These are phyloP conservation scores for Zaprionus lineosus DNA, from an alignment of 2,888 invertebrate genomes.

Conservation along the genomic window DNA sequence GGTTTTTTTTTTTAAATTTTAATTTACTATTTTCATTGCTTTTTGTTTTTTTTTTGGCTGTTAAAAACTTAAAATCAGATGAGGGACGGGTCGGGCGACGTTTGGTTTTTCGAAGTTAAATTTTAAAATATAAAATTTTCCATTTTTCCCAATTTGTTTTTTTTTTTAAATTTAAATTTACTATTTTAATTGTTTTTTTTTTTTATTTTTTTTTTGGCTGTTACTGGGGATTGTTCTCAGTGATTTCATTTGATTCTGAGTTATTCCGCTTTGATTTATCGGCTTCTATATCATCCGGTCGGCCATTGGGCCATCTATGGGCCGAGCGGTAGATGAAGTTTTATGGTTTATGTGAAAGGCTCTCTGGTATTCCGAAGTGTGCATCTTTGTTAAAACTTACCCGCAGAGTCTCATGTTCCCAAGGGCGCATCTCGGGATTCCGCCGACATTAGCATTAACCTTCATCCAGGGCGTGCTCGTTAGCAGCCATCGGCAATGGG, in stretches of 20 bases:
- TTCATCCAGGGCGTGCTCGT: conserved; percentile 56
- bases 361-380: conserved; percentile 12
- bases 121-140: too few species aligned
- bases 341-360: conserved; percentile 15
- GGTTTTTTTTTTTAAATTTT: too few species aligned
- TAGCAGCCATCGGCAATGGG: conserved; percentile 57
- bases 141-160: too few species aligned
- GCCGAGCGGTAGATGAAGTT: conserved; percentile 1
- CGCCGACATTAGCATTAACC: conserved; percentile 52
- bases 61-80: too few species aligned
- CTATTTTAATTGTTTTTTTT: too few species aligned
- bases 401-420: conserved; percentile 10
- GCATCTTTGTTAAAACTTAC: conserved; percentile 8
- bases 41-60: too few species aligned
- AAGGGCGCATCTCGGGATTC: conserved; percentile 29
- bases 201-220: too few species aligned
- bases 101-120: too few species aligned
- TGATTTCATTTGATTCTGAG: not conserved
- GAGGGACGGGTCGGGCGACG: too few species aligned
- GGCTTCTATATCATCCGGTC: not conserved
- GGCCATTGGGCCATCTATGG: not conserved
- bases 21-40: too few species aligned
- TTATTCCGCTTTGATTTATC: conserved; percentile 15
- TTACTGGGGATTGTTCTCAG: not conserved
- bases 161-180: too few species aligned